Evolutionary conservation across 64 coral and sea anemone species (phyloP), one percentile per base, ranked within the genome.

Genomic region (Stichodactyla mertensii): DNA sequence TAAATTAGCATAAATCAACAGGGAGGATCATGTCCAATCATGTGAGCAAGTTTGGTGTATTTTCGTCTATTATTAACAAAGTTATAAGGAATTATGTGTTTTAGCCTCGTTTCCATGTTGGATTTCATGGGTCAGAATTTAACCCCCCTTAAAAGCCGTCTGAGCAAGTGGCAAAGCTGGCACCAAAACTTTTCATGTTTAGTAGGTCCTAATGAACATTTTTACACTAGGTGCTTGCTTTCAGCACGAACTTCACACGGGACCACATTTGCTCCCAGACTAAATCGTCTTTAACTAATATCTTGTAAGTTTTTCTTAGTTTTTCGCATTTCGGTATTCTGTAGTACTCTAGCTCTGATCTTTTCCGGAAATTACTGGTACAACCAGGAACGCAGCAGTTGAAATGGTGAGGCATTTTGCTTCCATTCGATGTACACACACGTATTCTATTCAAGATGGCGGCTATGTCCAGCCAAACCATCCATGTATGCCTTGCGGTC

Each of bases 1-100:
- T 86, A 85, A 90, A 85, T 86, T 90, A 90, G 67, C 70, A 90
- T 90, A 90, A 90, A 90, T 85, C 89, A 79, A 90, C 89, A 90
- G 83, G 71, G 82, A 90, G 89, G 67, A 85, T 90, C 82, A 26
- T 7, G 78, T 80, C 70, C 89, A 90, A 90, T 90, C 82, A 90
- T 90, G 55, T 90, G 89, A 90, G 82, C 89, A 90, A 54, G 89
- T 90, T 85, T 89, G 88, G 62, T 84, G 88, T 84, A 77, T 89
- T 89, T 89, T 84, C 55, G 59, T 64, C 59, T 64, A 0, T 61
- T 84, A 78, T 87, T 87, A 87, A 87, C 69, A 87, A 87, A 87
- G 69, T 78, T 87, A 87, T 89, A 57, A 89, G 28, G 28, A 31
- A 31, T 31, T 31, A 31, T 31, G 28, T 31, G 28, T 31, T 31